Conservation (phyloP, 2,888 invertebrate species). For the Caenorhabditis auriculariae region DNA sequence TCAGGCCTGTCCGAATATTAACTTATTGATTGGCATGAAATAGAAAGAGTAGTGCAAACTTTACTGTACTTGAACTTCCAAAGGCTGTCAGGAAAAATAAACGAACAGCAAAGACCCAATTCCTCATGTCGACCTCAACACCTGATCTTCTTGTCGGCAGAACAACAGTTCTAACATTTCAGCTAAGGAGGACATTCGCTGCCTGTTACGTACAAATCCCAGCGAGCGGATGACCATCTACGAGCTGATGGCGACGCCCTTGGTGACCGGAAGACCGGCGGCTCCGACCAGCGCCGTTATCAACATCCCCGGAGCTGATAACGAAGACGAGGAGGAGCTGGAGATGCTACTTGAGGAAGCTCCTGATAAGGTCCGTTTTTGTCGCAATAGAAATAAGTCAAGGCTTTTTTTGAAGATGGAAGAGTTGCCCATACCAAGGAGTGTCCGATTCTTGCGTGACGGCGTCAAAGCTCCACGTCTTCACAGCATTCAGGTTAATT, state of each 20-base stretch:
- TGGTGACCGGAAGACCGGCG: slow-evolving; percentile 42
- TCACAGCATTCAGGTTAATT: slow-evolving; percentile 51
- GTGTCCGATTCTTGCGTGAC: slow-evolving; percentile 49
- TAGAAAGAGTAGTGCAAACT: no score
- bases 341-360: slow-evolving; percentile 14
- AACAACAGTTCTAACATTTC: slow-evolving; percentile 20
- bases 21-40: no score
- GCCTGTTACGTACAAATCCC: slow-evolving; percentile 57
- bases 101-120: no score
- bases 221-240: slow-evolving; percentile 54
- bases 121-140: no score
- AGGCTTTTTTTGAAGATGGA: slow-evolving; percentile 11
- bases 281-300: slow-evolving; percentile 18
- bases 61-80: no score
- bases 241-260: slow-evolving; percentile 48
- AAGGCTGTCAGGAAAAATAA: no score
- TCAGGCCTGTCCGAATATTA: no score
- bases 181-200: slow-evolving; percentile 57
- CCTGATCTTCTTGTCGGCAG: no score
- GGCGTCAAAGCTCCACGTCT: slow-evolving; percentile 56
- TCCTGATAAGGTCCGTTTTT: slow-evolving; percentile 17
- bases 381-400: no score
- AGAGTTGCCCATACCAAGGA: slow-evolving; percentile 37
- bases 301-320: slow-evolving; percentile 26
- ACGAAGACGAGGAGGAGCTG: slow-evolving; percentile 16